Base-by-base conservation (phyloP, 2,113 vertebrate genomes). In the Dromaius novaehollandiae region DNA sequence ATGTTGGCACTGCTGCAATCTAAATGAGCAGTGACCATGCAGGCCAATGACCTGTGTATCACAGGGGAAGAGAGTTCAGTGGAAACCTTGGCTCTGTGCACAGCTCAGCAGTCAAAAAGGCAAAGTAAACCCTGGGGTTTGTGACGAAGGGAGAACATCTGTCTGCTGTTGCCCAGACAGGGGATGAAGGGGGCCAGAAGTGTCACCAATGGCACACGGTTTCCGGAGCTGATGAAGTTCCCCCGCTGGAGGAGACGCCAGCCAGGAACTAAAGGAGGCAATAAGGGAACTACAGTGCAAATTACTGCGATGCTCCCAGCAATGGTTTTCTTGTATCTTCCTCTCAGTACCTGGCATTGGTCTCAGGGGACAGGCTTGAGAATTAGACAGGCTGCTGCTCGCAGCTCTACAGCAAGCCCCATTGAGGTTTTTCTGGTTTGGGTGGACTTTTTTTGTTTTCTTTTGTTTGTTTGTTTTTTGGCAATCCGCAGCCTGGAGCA, bases 351-450 rank as follows among this genome's bases (percentile, higher is more conserved):
- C 93, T 95, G 82, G 42, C 2, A 0, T 0, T 88, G 55, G 75
- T 88, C 91, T 90, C 68, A 0, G 79, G 89, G 68, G 89, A 93
- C 78, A 69, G 46, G 50, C 50, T 89, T 80, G 75, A 51, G 89
- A 94, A 88, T 89, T 95, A 95, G 95, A 96, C 51, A 64, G 50
- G 32, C 64, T 76, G 22, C 89, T 94, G 53, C 70, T 82, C 58
- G 46, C 50, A 95, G 91, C 70, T 79, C 13, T 20, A 21, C 32
- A 48, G 56, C 46, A n/a, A 89, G 13, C 30, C 78, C 61, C 63
- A 53, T 82, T 82, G 76, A 70, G 46, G 21, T 32, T 8, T 82
- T 89, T 60, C 56, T 60, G 32, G 56, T 60, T 58, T 58, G 56
- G 30, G 30, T 58, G 15, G 16, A 71, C 14, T 8, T 50, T 50